Evolutionary conservation across 2,888 invertebrate genomes (phyloP).

Genomic region (Eristalis tenax): DNA sequence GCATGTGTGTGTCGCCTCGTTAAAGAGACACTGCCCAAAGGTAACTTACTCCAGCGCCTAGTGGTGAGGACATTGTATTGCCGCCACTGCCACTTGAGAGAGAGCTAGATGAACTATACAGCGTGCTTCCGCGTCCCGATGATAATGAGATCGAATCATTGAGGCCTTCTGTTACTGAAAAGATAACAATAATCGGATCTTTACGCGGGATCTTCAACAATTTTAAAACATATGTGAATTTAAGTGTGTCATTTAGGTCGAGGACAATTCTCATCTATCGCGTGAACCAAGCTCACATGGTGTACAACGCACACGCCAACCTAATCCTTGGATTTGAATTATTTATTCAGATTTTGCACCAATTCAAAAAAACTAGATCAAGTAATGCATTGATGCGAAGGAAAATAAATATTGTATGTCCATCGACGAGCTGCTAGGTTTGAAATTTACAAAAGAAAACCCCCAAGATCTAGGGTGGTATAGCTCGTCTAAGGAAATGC

Average conservation of each 20-base stretch:
- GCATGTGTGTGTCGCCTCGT: constrained; percentile 61
- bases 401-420: constrained; percentile 10
- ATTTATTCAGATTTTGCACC: constrained; percentile 28
- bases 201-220: background rate
- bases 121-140: constrained; percentile 78
- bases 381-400: constrained; percentile 23
- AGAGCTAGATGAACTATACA: constrained; percentile 83
- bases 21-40: constrained; percentile 71
- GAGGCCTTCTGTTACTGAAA: constrained; percentile 75
- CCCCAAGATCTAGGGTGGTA: background rate
- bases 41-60: constrained; percentile 79
- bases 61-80: constrained; percentile 82
- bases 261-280: background rate
- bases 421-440: background rate
- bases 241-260: background rate
- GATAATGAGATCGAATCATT: constrained; percentile 78
- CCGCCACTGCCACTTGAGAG: constrained; percentile 81
- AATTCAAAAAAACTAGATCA: constrained; percentile 29
- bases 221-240: background rate
- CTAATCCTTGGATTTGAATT: constrained; percentile 17
- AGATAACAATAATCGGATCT: constrained; percentile 18
- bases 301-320: background rate
- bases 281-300: background rate
- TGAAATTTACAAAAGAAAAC: background rate
- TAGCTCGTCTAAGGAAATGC: background rate